Percentiles rank a stretch among this genome's conserved stretches.
Conservation (phyloP, 1,140 invertebrate species). For the Nebria ingens region DNA sequence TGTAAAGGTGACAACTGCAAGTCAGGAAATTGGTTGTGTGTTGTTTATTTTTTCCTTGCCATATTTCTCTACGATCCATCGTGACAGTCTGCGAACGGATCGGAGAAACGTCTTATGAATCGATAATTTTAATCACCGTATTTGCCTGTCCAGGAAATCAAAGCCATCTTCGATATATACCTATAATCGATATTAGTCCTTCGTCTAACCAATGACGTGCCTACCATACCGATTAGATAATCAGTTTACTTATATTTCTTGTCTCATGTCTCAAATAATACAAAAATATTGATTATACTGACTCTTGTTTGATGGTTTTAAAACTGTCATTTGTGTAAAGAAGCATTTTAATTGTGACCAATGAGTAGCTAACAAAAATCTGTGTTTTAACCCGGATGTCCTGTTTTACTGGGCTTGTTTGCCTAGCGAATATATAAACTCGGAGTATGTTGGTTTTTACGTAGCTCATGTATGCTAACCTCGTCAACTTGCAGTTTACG, state of each 20-base stretch:
- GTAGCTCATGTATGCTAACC: neutral
- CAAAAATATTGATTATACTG: no score
- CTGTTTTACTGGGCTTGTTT: neutral
- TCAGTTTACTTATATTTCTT: no score
- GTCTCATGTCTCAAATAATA: no score
- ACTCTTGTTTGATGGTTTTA: no score
- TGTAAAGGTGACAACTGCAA: neutral
- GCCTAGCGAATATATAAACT: neutral
- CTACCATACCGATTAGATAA: no score
- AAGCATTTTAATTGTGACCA: no score
- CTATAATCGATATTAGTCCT: no score
- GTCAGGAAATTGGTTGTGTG: neutral
- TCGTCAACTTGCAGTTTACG: neutral
- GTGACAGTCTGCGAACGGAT: neutral
- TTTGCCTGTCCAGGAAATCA: neutral
- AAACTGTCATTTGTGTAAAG: no score
- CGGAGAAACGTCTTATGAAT: neutral
- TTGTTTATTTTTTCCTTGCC: neutral
- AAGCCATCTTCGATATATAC: neutral
- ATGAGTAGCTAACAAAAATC: no score
- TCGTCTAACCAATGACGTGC: no score
- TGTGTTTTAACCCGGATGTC: neutral
- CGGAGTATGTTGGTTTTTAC: no score
- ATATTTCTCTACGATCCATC: no score
- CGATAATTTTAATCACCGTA: neutral